phyloP scores from a whole-genome alignment of 2,888 invertebrate genomes.

The Gryllus longicercus region DNA sequence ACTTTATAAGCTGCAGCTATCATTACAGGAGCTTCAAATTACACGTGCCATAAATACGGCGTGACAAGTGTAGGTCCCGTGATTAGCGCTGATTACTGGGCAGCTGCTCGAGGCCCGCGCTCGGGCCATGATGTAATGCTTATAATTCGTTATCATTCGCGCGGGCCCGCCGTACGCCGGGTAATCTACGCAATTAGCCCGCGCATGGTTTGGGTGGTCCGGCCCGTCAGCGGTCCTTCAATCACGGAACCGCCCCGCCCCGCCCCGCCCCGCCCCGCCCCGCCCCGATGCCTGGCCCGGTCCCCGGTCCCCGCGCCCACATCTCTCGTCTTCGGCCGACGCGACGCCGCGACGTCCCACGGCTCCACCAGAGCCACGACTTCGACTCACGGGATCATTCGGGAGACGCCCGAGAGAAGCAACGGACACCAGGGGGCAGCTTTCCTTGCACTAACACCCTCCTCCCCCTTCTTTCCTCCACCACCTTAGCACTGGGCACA shows the following conservation, averaged over 20 bases:
- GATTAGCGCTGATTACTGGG: conserved; percentile 19
- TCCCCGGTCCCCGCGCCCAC: too few relatives aligned
- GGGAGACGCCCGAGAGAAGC: too few relatives aligned
- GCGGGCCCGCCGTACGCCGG: conserved; percentile 22
- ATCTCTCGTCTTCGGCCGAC: too few relatives aligned
- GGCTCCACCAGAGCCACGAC: too few relatives aligned
- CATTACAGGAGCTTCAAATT: conserved; percentile 17
- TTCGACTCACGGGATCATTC: too few relatives aligned
- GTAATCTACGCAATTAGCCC: conserved; percentile 58
- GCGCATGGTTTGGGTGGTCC: conserved; percentile 56
- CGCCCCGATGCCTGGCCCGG: too few relatives aligned
- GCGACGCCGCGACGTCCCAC: too few relatives aligned
- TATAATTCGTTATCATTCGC: conserved; percentile 29
- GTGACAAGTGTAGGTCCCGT: conserved; percentile 17
- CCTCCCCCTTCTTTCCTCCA: too few relatives aligned
- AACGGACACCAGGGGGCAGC: too few relatives aligned
- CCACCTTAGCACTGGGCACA: too few relatives aligned
- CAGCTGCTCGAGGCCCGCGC: background rate
- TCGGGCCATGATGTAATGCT: background rate
- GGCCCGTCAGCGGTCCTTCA: conserved; percentile 37
- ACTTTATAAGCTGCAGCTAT: conserved; percentile 17
- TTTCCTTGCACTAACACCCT: too few relatives aligned
- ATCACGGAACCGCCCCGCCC: conserved; percentile 24
- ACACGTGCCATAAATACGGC: background rate
- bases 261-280: background rate